Conservation (phyloP, 1,140 invertebrate species). For the Babylonia areolata region DNA sequence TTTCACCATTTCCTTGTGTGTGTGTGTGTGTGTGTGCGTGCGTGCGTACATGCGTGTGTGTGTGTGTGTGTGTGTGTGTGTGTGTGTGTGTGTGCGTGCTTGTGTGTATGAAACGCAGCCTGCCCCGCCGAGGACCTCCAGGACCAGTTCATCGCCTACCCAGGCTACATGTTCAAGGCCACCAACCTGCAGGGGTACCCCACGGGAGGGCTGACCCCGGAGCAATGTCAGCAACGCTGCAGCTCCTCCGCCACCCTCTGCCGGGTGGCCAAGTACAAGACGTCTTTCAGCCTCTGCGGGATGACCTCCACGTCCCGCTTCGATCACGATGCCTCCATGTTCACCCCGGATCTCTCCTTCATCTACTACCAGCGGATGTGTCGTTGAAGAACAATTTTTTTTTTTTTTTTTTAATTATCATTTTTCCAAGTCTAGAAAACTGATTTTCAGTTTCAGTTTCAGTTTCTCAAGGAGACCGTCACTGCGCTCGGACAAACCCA, state of each 20-base stretch:
- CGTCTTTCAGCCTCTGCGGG: not conserved
- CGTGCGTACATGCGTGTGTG: not conserved
- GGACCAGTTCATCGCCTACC: not conserved
- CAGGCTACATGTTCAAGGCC: not conserved
- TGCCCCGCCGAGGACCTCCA: not conserved
- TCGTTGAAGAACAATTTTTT: too few relatives aligned
- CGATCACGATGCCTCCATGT: not conserved
- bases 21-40: too few relatives aligned
- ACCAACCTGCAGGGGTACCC: not conserved
- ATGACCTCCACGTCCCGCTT: not conserved
- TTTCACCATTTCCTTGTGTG: too few relatives aligned
- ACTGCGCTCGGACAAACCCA: too few relatives aligned
- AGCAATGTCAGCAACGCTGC: not conserved
- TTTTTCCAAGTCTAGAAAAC: too few relatives aligned
- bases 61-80: not conserved
- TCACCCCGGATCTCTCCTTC: not conserved
- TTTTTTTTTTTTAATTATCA: too few relatives aligned
- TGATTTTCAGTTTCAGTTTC: too few relatives aligned
- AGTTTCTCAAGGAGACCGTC: too few relatives aligned
- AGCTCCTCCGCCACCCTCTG: not conserved
- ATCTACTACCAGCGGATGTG: not conserved
- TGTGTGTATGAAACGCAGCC: not conserved
- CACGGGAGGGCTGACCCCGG: not conserved
- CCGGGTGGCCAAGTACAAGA: not conserved
- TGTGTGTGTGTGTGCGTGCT: not conserved